Percentiles rank a stretch among this genome's conserved stretches.
Evolutionary conservation across 2,113 vertebrate species (phyloP).

Genomic region (Nipponia nippon): DNA sequence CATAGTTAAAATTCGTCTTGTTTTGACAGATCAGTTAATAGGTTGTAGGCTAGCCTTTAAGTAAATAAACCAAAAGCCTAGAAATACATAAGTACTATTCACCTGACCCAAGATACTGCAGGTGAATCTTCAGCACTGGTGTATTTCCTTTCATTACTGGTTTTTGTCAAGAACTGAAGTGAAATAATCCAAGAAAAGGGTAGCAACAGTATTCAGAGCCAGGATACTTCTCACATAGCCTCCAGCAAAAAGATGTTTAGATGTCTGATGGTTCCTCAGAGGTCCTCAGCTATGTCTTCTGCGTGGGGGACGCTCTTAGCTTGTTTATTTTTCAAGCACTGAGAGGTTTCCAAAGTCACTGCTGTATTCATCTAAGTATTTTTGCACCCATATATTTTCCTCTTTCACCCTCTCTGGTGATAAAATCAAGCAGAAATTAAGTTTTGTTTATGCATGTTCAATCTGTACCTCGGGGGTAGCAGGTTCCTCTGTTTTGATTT

Average conservation of each 20-base stretch:
- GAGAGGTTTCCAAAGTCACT: slow-evolving; percentile 7
- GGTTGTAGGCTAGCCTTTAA: not conserved
- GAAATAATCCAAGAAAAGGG: not conserved
- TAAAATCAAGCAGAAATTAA: slow-evolving; percentile 47
- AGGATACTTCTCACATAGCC: not conserved
- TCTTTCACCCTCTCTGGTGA: not conserved
- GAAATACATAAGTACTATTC: not conserved
- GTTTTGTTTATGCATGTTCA: slow-evolving; percentile 49
- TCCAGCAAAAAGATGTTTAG: not conserved
- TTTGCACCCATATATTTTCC: not conserved
- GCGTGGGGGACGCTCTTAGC: not conserved
- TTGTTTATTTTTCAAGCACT: not conserved
- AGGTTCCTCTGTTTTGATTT: slow-evolving; percentile 52
- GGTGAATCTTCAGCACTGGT: not conserved
- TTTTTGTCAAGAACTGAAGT: not conserved
- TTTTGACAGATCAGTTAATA: not conserved
- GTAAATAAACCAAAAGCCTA: not conserved
- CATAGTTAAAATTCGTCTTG: not conserved
- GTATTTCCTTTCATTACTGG: not conserved
- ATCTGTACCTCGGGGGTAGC: not conserved
- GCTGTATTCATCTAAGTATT: not conserved
- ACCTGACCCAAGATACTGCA: not conserved
- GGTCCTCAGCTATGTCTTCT: not conserved
- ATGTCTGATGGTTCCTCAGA: not conserved
- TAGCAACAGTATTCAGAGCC: not conserved